Percentiles rank a stretch among this genome's conserved stretches.
These are phyloP conservation scores for Melanerpes aurifrons DNA, from an alignment of 2,113 vertebrate genomes.

Conservation along the genomic window DNA sequence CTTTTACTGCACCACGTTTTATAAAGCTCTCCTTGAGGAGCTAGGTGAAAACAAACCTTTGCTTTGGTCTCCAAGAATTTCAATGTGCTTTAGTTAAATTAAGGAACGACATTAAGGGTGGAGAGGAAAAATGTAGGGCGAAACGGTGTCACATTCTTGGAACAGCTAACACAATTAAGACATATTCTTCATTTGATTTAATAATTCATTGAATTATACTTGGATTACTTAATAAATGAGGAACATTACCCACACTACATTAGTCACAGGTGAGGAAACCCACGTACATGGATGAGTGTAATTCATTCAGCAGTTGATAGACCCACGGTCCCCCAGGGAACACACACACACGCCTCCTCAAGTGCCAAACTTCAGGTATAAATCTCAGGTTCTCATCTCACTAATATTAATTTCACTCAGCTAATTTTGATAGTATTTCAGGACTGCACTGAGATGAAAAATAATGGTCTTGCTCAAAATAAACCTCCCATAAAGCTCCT, in stretches of 20 bases:
- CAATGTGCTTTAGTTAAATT: not conserved
- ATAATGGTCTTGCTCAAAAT: not conserved
- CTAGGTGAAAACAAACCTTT: not conserved
- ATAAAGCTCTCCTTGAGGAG: not conserved
- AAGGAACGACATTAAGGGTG: not conserved
- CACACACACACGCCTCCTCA: not conserved
- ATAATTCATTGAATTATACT: slow-evolving; percentile 11
- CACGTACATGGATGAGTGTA: not conserved
- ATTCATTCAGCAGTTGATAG: slow-evolving; percentile 4
- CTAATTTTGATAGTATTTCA: not conserved
- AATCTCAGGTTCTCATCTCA: not conserved
- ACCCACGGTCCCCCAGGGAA: not conserved
- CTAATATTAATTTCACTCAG: not conserved
- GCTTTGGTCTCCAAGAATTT: not conserved
- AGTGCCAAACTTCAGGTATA: not conserved
- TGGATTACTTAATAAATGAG: slow-evolving; percentile 31
- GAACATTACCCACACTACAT: not conserved
- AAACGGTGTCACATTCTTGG: not conserved
- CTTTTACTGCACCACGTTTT: not conserved
- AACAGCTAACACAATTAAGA: slow-evolving; percentile 15
- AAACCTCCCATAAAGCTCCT: not conserved
- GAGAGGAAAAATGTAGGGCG: not conserved
- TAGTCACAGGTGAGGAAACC: not conserved
- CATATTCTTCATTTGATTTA: not conserved
- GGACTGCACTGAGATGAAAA: not conserved